Evolutionary conservation across 23 tunicate genomes (phyloP).

Genomic region (Trididemnum clinides): DNA sequence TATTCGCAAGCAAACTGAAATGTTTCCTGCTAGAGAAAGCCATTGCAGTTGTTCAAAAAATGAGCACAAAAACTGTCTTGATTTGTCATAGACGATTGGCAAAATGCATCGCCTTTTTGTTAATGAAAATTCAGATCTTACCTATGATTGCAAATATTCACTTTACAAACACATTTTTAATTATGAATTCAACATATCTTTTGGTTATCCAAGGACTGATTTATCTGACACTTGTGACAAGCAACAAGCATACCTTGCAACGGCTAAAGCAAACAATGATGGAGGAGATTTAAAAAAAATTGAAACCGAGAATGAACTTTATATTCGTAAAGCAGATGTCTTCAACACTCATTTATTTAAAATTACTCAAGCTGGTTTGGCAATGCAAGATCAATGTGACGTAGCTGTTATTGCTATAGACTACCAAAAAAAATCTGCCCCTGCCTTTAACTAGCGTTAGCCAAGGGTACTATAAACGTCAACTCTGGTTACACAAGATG

Average conservation of each 20-base stretch:
- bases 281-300: background rate
- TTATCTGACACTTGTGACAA: constrained; percentile 17
- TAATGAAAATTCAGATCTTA: background rate
- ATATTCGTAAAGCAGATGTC: constrained; percentile 27
- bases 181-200: constrained; percentile 31
- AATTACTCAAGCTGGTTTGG: constrained; percentile 18
- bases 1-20: background rate
- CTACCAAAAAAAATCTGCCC: too few species aligned
- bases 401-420: background rate
- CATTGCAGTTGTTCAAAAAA: constrained; percentile 11
- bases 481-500: constrained; percentile 11
- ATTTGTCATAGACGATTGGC: background rate
- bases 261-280: background rate
- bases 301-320: constrained; percentile 16
- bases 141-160: background rate
- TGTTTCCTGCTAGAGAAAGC: constrained; percentile 24
- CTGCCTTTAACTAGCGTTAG: background rate
- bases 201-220: constrained; percentile 18
- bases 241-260: background rate
- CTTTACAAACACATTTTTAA: constrained; percentile 11
- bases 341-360: background rate
- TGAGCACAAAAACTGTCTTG: constrained; percentile 16
- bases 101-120: constrained; percentile 17
- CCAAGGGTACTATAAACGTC: constrained; percentile 15
- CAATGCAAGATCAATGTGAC: constrained; percentile 4